Conservation (phyloP, 2,888 invertebrate species). For the Chalcosyrphus nemorum region DNA sequence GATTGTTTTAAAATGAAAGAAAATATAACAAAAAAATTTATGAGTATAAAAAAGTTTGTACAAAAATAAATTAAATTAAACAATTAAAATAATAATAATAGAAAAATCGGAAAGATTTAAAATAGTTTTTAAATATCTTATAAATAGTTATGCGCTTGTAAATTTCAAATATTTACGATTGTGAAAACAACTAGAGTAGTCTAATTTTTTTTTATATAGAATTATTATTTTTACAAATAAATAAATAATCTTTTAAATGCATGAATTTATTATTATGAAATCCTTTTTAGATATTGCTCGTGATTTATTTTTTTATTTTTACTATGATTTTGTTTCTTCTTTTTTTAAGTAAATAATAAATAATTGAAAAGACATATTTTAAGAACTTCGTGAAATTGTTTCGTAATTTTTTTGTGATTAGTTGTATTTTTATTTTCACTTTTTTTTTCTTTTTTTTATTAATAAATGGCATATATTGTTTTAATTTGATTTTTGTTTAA, state of each 20-base stretch:
- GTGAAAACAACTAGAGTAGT: conserved; percentile 20
- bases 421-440: neutral
- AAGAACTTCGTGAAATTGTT: conserved; percentile 23
- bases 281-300: conserved; percentile 6
- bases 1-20: neutral
- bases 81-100: neutral
- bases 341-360: neutral
- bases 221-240: neutral
- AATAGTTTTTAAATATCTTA: conserved; percentile 16
- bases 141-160: conserved; percentile 39
- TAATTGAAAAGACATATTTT: conserved; percentile 51
- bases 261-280: conserved; percentile 12
- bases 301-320: neutral
- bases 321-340: neutral
- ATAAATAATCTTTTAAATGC: neutral
- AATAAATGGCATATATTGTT: conserved; percentile 20
- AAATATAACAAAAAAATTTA: neutral
- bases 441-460: neutral
- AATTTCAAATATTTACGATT: conserved; percentile 13
- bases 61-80: neutral
- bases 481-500: neutral
- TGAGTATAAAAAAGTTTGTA: conserved; percentile 5
- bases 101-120: conserved; percentile 29
- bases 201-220: conserved; percentile 8
- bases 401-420: neutral